Evolutionary conservation across 1,140 invertebrate genomes (phyloP).

Genomic region (Triops cancriformis): DNA sequence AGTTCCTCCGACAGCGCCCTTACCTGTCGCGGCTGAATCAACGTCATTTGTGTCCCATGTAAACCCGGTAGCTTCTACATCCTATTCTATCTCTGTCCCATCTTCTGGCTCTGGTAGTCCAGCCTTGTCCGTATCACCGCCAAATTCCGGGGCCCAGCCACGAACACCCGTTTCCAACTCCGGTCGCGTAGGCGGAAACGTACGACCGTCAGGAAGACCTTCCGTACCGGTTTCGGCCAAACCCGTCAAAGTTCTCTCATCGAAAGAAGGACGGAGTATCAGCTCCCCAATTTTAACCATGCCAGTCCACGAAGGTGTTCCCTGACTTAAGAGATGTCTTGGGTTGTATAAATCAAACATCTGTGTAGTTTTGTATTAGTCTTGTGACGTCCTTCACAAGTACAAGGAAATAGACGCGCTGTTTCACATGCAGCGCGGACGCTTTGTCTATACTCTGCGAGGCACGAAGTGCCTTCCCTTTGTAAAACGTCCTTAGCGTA

Average conservation of each 20-base stretch:
- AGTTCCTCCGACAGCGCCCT: background rate
- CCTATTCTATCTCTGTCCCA: background rate
- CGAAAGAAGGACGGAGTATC: background rate
- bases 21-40: background rate
- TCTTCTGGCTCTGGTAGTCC: background rate
- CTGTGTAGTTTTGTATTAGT: background rate
- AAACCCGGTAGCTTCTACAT: background rate
- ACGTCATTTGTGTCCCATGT: background rate
- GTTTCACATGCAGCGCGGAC: background rate
- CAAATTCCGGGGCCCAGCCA: background rate
- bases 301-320: background rate
- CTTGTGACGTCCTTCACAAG: constrained; percentile 7
- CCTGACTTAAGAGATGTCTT: background rate
- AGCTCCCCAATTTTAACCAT: background rate
- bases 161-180: background rate
- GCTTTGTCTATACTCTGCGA: background rate
- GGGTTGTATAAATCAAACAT: background rate
- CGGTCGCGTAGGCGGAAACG: background rate
- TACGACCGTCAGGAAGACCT: background rate
- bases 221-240: background rate
- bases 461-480: constrained; percentile 7
- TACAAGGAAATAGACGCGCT: background rate
- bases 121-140: background rate
- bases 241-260: background rate
- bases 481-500: background rate